phyloP scores from a whole-genome alignment of 2,113 vertebrate genomes.

The Lepus europaeus region DNA sequence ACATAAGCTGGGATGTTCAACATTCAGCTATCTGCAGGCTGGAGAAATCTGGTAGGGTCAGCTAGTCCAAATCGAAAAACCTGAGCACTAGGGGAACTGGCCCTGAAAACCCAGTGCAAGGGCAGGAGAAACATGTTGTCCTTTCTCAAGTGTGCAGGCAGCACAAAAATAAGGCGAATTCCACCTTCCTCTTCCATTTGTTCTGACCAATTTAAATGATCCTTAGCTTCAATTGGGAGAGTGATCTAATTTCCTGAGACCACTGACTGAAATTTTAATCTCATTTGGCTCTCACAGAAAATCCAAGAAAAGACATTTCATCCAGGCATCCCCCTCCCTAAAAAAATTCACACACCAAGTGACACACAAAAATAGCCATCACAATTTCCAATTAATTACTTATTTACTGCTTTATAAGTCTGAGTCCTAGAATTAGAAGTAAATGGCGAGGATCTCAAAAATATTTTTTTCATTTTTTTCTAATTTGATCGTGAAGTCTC shows the following conservation, averaged over 20 bases:
- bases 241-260: background rate
- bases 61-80: background rate
- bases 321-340: background rate
- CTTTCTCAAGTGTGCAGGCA: background rate
- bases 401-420: background rate
- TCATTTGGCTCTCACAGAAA: background rate
- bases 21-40: background rate
- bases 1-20: background rate
- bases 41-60: background rate
- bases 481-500: background rate
- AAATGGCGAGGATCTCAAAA: background rate
- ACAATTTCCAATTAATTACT: background rate
- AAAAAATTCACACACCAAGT: background rate
- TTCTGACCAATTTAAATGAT: background rate
- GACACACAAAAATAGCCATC: background rate
- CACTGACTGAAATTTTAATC: background rate
- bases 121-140: background rate
- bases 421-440: background rate
- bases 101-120: background rate
- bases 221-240: rapidly evolving
- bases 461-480: background rate
- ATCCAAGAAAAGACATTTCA: background rate
- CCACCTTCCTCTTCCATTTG: background rate
- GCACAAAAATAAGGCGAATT: background rate
- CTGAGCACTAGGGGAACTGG: background rate